Base-by-base conservation (phyloP, 2,113 vertebrate genomes). In the Tapirus terrestris region DNA sequence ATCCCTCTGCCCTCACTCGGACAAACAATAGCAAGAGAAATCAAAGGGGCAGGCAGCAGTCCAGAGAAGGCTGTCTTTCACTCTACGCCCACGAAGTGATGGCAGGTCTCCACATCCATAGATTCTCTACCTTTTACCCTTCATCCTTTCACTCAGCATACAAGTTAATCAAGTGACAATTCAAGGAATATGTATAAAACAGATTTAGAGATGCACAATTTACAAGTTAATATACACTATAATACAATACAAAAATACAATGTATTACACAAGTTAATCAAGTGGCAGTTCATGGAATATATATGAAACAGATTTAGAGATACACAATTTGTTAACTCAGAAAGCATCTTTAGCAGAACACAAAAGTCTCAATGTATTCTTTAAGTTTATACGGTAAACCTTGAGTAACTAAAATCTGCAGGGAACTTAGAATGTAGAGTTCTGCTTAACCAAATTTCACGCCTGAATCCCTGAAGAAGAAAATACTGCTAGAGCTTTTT, bases 391-490 rank as follows among this genome's bases (percentile, higher is more conserved):
- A 67, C 4, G 63, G 58, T 92, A 93, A 96, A 87, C 31, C 17
- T 29, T 27, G 61, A 83, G 31, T 65, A 94, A 90, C 23, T 97
- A 68, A 83, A 92, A 65, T 36, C 65, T 84, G 82, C 84, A 94
- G 53, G 36, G 29, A 95, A 89, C 17, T 45, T 11, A 5, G 36
- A 95, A 53, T 89, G n/a, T n/a, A 16, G 60, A 72, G 11, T 84
- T 83, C 48, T 89, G 36, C 27, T 75, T 73, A 94, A 80, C 11
- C 61, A 96, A 86, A 58, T 33, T 93, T 95, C 51, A 95, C 48
- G 10, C 20, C 45, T 65, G 27, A 91, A 93, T 93, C 33, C 31
- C 60, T 63, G 1, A 86, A 83, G 79, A 75, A 27, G 36, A 92
- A 82, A 82, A 72, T 87, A 89, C 31, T 88, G 65, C 27, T 81